Evolutionary conservation across 2,113 vertebrate genomes (phyloP), one percentile per base, ranked within the genome.

Genomic region (Orcinus orca): DNA sequence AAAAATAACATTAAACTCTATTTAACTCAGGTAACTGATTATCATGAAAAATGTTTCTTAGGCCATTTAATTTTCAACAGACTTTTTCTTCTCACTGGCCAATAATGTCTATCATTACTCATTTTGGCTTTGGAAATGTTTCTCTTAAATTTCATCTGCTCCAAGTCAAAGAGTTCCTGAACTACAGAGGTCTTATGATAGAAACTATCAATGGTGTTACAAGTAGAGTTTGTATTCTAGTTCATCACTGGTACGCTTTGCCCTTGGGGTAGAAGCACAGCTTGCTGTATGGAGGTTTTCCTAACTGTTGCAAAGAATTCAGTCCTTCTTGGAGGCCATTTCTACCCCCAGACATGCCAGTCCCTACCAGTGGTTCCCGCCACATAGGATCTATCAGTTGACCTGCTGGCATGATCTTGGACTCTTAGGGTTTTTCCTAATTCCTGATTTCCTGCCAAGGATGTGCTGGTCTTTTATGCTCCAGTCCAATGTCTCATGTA

Each of bases 1-100:
- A 98, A 98, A 97, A 81, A 76, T 44, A 96, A 97, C 82, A 90
- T 79, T 97, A 95, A 98, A 97, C 86, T 93, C 53, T 94, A 95
- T 97, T 97, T 97, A 97, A 97, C 41, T 97, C 68, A 2, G 74
- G 63, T 47, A 98, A 96, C 73, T 65, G 80, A 96, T 98, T 97
- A 96, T 31, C 84, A 73, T 0, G 9, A 96, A 97, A 93, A 97
- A 88, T 41, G 58, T 81, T 98, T 71, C 55, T 8, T 23, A 92
- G 68, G 41, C 47, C 92, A 44, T 97, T 97, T 97, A 70, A 70
- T 93, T 96, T 97, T 97, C 41, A 94, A 76, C 14, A 94, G 82
- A 87, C 8, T 38, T 93, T 97, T 97, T 95, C 36, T 50, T 95
- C 92, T 96, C 82, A 93, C 12, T 97, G 3, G 29, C 62, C 50